Conservation (phyloP, 1,140 invertebrate genomes). For the Heliconius himera region DNA sequence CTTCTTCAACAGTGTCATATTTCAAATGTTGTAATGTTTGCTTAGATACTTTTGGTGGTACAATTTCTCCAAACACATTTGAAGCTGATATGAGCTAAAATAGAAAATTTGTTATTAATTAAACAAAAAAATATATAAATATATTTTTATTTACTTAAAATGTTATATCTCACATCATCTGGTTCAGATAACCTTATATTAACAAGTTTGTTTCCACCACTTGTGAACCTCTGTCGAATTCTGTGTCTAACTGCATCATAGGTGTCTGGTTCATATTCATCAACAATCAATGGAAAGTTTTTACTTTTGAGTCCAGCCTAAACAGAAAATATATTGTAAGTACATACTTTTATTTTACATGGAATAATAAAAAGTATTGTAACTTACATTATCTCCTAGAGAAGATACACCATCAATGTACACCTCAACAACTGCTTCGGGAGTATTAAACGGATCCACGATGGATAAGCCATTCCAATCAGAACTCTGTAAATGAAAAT, state of each 20-base stretch:
- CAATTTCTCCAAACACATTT: slow-evolving; percentile 80
- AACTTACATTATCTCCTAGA: slow-evolving; percentile 71
- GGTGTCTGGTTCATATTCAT: slow-evolving; percentile 85
- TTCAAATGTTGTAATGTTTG: slow-evolving; percentile 81
- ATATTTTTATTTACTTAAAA: neutral
- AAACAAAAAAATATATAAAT: slow-evolving; percentile 15
- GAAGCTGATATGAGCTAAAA: slow-evolving; percentile 71
- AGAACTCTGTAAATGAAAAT: slow-evolving; percentile 77
- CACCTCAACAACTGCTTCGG: slow-evolving; percentile 89
- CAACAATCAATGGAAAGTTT: slow-evolving; percentile 83
- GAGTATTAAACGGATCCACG: slow-evolving; percentile 88
- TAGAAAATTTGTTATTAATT: slow-evolving; percentile 37
- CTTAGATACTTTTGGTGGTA: slow-evolving; percentile 71
- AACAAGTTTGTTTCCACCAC: slow-evolving; percentile 83
- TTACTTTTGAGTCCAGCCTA: slow-evolving; percentile 78
- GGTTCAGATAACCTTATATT: slow-evolving; percentile 85
- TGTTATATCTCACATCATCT: slow-evolving; percentile 78
- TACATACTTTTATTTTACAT: neutral
- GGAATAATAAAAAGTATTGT: neutral
- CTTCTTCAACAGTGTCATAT: slow-evolving; percentile 82
- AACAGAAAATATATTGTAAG: slow-evolving; percentile 29
- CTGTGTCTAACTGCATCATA: slow-evolving; percentile 83
- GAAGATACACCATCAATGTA: slow-evolving; percentile 86
- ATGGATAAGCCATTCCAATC: slow-evolving; percentile 88
- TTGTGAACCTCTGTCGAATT: slow-evolving; percentile 82